Evolutionary conservation across 1,140 invertebrate species (phyloP).

Genomic region (Lucilia cuprina): DNA sequence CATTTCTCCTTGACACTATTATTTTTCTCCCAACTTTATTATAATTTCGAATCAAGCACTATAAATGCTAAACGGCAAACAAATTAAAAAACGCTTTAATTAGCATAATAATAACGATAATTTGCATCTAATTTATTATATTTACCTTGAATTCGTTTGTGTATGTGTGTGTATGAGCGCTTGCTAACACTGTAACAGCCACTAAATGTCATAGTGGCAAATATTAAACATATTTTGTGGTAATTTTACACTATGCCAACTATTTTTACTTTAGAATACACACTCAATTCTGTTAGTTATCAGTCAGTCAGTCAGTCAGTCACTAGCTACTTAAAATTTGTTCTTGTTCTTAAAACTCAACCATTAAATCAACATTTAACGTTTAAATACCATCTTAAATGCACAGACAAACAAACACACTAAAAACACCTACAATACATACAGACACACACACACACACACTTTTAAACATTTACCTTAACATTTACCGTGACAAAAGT

Average conservation of each 20-base stretch:
- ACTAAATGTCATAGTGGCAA: neutral
- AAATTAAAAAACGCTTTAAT: neutral
- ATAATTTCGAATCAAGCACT: too few species aligned
- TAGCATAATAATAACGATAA: neutral
- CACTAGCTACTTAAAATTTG: neutral
- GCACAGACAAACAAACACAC: neutral
- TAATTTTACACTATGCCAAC: neutral
- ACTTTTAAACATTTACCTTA: neutral
- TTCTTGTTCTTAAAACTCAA: neutral
- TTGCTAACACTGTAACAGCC: neutral
- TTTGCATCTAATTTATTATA: neutral
- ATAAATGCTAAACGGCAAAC: neutral
- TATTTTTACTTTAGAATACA: neutral
- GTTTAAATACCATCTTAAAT: slow-evolving; percentile 7
- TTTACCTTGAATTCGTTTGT: neutral
- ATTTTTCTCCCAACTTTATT: too few species aligned
- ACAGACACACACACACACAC: neutral
- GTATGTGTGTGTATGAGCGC: too few species aligned
- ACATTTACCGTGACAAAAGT: neutral
- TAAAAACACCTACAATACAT: too few species aligned
- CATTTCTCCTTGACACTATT: too few species aligned
- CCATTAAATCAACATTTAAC: slow-evolving; percentile 26
- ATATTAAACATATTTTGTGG: neutral
- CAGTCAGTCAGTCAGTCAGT: neutral
- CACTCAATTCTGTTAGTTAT: neutral